phyloP scores from a whole-genome alignment of 1,140 invertebrate genomes.

The Colletes latitarsis region DNA sequence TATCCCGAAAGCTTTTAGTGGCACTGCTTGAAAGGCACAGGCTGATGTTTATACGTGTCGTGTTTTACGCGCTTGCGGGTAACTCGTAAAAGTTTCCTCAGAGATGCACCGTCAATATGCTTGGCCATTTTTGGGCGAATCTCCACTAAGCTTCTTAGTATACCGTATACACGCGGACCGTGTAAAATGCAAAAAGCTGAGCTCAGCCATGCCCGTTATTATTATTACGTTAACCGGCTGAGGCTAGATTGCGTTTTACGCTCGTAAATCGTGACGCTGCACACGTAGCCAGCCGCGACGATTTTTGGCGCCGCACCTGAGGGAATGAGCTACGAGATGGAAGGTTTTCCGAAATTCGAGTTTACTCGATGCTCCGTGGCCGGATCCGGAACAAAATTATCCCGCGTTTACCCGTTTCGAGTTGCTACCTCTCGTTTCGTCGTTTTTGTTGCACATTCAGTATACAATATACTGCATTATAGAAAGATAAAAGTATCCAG shows the following conservation, averaged over 20 bases:
- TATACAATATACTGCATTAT: too few relatives aligned
- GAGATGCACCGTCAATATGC: constrained; percentile 55
- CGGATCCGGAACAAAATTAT: constrained; percentile 3
- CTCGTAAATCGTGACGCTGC: constrained; percentile 20
- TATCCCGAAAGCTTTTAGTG: constrained; percentile 8
- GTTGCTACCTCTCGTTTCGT: not conserved
- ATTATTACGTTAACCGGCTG: constrained; percentile 28
- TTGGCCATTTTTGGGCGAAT: constrained; percentile 53
- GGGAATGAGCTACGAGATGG: constrained; percentile 7
- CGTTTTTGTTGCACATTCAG: not conserved
- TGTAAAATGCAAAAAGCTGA: constrained; percentile 44
- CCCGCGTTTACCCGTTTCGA: not conserved
- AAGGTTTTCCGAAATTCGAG: constrained; percentile 24
- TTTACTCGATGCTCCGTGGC: not conserved
- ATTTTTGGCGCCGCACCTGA: constrained; percentile 18
- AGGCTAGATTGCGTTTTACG: constrained; percentile 27
- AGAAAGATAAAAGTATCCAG: too few relatives aligned
- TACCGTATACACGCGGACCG: constrained; percentile 6
- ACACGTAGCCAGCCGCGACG: not conserved
- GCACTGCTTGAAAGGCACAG: not conserved
- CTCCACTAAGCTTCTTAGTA: constrained; percentile 44
- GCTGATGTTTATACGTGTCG: constrained; percentile 13
- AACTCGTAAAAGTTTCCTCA: constrained; percentile 52
- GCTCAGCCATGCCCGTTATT: constrained; percentile 34
- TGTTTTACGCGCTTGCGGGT: constrained; percentile 42